phyloP scores from a whole-genome alignment of 2,888 invertebrate species.

The Ischnura elegans region DNA sequence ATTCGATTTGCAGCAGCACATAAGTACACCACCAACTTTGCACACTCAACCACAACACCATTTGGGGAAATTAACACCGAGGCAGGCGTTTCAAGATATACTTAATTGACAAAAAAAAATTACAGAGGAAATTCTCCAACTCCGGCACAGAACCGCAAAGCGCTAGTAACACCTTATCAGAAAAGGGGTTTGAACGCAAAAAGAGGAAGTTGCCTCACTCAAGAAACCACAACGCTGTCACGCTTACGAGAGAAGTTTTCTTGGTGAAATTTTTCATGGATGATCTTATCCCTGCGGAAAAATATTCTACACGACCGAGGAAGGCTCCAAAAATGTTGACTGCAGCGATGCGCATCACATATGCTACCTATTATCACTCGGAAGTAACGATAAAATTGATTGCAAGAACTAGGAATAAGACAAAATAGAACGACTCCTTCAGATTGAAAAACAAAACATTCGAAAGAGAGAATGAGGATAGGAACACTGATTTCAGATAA shows the following conservation, averaged over 20 bases:
- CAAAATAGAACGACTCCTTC: not conserved
- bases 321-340: not conserved
- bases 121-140: not conserved
- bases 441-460: not conserved
- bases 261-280: not conserved
- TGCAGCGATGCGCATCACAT: not conserved
- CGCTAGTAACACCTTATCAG: not conserved
- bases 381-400: too few relatives aligned
- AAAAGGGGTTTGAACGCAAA: not conserved
- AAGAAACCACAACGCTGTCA: not conserved
- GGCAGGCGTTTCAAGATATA: not conserved
- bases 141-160: not conserved
- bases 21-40: not conserved
- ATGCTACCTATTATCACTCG: not conserved
- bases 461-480: not conserved
- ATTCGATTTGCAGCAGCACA: too few relatives aligned
- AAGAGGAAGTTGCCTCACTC: slow-evolving; percentile 4
- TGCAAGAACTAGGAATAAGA: too few relatives aligned
- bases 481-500: not conserved
- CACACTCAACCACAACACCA: not conserved
- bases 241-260: not conserved
- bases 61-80: not conserved
- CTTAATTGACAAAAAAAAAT: not conserved
- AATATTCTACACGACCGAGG: not conserved
- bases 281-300: not conserved